A percentile compares a stretch with the other conserved stretches of the same genome.
phyloP scores from a whole-genome alignment of 2,888 invertebrate species.

The Drosophila bunnanda region DNA sequence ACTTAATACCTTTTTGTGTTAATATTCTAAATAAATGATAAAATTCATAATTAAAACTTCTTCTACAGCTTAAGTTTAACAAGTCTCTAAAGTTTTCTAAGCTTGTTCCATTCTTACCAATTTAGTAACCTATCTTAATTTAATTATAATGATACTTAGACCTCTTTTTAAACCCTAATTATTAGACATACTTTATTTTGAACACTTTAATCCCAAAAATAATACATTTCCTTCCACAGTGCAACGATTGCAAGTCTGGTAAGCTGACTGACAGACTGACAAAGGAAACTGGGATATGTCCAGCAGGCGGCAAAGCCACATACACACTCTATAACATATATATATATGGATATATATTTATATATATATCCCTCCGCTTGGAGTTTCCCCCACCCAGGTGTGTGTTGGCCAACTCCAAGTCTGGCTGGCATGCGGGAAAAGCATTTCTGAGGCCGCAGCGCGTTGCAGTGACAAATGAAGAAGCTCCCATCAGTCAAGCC shows the following conservation, averaged over 20 bases:
- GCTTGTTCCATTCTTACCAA: background rate
- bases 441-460: constrained; percentile 59
- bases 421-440: constrained; percentile 56
- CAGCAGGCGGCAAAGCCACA: constrained; percentile 14
- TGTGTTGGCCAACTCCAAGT: constrained; percentile 25
- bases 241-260: constrained; percentile 57
- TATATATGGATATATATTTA: background rate
- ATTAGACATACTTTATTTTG: background rate
- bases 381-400: background rate
- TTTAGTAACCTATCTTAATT: no score
- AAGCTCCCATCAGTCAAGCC: constrained; percentile 46
- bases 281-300: constrained; percentile 26
- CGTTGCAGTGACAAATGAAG: constrained; percentile 78
- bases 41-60: no score
- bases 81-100: background rate
- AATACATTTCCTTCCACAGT: constrained; percentile 45
- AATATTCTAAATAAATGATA: background rate
- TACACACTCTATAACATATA: background rate
- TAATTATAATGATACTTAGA: no score
- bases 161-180: no score
- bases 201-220: background rate
- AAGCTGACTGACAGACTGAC: constrained; percentile 54
- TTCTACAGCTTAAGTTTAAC: background rate
- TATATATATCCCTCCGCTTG: background rate
- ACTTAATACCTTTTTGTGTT: background rate